Percentiles rank a stretch among this genome's conserved stretches.
phyloP scores from a whole-genome alignment of 2,113 vertebrate species.

The Campylomormyrus tamandua region DNA sequence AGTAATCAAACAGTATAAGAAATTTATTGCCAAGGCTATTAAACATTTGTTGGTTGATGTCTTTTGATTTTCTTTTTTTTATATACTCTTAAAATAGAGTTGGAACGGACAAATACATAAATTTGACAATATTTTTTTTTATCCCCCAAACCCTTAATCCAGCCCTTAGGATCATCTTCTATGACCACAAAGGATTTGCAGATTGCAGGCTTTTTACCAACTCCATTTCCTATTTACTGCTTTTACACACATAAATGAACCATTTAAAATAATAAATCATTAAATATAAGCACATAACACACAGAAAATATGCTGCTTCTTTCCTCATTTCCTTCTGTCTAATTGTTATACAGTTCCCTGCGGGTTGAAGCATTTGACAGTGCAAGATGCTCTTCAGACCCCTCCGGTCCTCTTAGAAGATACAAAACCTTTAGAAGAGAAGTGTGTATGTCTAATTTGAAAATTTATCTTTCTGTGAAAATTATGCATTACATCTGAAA shows the following conservation, averaged over 20 bases:
- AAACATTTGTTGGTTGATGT: neutral
- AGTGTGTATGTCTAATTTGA: slow-evolving; percentile 70
- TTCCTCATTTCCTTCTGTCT: slow-evolving; percentile 60
- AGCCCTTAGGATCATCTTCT: slow-evolving; percentile 56
- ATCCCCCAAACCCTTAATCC: neutral
- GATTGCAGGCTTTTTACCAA: slow-evolving; percentile 72
- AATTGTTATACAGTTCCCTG: slow-evolving; percentile 68
- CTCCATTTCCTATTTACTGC: slow-evolving; percentile 68
- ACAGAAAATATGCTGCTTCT: slow-evolving; percentile 58
- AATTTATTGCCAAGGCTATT: slow-evolving; percentile 67
- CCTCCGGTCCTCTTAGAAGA: slow-evolving; percentile 57
- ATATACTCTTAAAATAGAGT: neutral
- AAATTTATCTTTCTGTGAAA: slow-evolving; percentile 71
- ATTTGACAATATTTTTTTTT: neutral
- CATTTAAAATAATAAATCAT: slow-evolving; percentile 72
- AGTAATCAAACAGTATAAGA: neutral
- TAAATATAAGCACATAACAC: slow-evolving; percentile 70
- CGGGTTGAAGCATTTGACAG: slow-evolving; percentile 73
- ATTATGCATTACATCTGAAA: slow-evolving; percentile 69
- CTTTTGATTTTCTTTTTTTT: neutral
- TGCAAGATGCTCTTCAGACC: slow-evolving; percentile 69
- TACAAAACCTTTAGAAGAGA: slow-evolving; percentile 63
- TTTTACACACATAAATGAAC: slow-evolving; percentile 73
- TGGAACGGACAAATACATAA: neutral
- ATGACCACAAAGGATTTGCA: slow-evolving; percentile 74